Evolutionary conservation across 2,797 vertebrate genomes (phyloP), one percentile per base, ranked within the genome.

Genomic region (Myotis daubentonii): DNA sequence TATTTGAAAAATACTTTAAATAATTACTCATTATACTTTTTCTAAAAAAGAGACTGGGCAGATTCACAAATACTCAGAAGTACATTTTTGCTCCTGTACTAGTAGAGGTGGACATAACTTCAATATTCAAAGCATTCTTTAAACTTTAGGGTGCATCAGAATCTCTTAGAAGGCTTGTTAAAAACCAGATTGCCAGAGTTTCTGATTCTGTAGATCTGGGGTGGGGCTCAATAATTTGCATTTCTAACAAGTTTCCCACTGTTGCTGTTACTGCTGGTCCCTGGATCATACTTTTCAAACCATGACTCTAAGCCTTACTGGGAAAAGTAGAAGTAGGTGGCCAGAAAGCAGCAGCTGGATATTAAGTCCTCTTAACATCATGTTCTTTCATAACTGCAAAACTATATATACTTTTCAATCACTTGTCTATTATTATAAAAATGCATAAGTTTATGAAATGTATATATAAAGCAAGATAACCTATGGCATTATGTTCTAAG

Each of bases 1-100:
- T 89, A 87, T 95, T 90, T 94, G 47, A 87, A 93, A 95, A 88
- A 87, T 94, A 78, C 9, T 81, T 97, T 68, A 62, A 94, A 70
- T 81, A 92, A 36, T 60, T 86, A 53, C 36, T 92, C 49, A 30
- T 49, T 47, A 75, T 89, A 62, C n/a, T 57, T 93, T 96, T 91
- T 72, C 66, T 70, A 44, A 83, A 66, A 92, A 82, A 89, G 36
- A 62, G 20, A 15, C 57, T 92, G 19, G 15, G 19, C 15, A 70
- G 38, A 72, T 94, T 82, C 30, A 92, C n/a, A 93, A 44, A 87
- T 71, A 78, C 60, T 94, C 66, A 72, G n/a, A 94, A 96, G 12
- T 87, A 70, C 36, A 79, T 78, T 81, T 96, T 91, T 36, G 85
- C 83, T 91, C 16, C 53, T 47, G 19, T 60, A 62, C 60, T 62